Percentiles rank a stretch among this genome's conserved stretches.
These are phyloP conservation scores for Eilema caniola DNA, from an alignment of 2,888 invertebrate species.

Conservation along the genomic window DNA sequence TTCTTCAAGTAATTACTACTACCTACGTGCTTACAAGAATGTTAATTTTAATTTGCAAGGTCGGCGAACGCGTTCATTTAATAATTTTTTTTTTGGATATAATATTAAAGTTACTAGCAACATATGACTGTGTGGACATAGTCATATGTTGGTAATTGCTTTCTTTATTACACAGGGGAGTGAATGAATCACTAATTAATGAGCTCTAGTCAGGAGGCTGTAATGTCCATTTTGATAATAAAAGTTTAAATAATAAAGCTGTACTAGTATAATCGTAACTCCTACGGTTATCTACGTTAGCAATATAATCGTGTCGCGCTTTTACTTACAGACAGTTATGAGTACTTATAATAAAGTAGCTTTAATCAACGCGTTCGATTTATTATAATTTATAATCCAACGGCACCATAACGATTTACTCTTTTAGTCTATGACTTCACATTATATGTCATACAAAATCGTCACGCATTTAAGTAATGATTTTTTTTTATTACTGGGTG, in stretches of 20 bases:
- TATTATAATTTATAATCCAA: no score
- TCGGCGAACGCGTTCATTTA: background rate
- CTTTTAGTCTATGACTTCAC: background rate
- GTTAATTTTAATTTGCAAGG: background rate
- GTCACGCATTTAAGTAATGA: no score
- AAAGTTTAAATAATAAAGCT: slow-evolving; percentile 4
- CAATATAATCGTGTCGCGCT: background rate
- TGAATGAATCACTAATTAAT: slow-evolving; percentile 4
- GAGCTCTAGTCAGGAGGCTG: slow-evolving; percentile 1
- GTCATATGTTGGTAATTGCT: background rate
- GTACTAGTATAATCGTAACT: background rate
- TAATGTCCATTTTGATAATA: background rate
- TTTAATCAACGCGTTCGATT: no score
- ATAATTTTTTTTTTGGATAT: background rate
- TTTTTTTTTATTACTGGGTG: no score
- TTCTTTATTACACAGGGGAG: background rate
- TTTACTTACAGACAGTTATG: background rate
- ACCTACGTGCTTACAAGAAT: background rate
- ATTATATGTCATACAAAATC: background rate
- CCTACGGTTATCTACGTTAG: background rate
- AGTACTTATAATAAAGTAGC: background rate
- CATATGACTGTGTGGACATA: no score
- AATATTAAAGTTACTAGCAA: background rate
- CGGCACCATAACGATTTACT: background rate
- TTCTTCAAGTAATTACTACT: background rate